Evolutionary conservation across 2,888 invertebrate species (phyloP).

Genomic region (Lamproptera curius): DNA sequence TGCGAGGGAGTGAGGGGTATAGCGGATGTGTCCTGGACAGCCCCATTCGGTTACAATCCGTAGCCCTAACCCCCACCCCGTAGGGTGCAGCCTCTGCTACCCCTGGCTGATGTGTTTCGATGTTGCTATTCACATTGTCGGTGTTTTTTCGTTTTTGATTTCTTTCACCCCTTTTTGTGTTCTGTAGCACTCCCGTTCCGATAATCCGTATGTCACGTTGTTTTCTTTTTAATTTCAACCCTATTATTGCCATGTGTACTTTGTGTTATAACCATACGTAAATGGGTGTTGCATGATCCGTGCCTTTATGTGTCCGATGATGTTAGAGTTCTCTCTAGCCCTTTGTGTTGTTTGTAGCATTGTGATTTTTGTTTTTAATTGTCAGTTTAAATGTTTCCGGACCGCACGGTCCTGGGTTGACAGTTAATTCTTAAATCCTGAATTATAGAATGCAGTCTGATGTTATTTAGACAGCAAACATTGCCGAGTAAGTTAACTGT

Average conservation of each 20-base stretch:
- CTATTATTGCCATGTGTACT: constrained; percentile 37
- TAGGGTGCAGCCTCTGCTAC: constrained; percentile 77
- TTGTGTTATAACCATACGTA: constrained; percentile 55
- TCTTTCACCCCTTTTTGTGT: constrained; percentile 55
- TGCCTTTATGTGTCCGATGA: constrained; percentile 71
- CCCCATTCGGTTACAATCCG: constrained; percentile 69
- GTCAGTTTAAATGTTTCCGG: constrained; percentile 31
- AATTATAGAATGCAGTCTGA: constrained; percentile 16
- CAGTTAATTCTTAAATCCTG: constrained; percentile 50
- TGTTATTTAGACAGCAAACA: constrained; percentile 25
- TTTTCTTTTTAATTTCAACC: constrained; percentile 28
- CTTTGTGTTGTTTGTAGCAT: constrained; percentile 73
- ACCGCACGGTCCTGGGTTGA: constrained; percentile 57
- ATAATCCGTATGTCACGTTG: too few species aligned
- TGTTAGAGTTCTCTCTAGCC: constrained; percentile 71
- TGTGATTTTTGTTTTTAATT: constrained; percentile 58
- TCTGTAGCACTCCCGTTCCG: constrained; percentile 61
- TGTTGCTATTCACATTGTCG: constrained; percentile 66
- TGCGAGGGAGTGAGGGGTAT: constrained; percentile 78
- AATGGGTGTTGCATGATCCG: constrained; percentile 76
- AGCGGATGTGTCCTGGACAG: constrained; percentile 74
- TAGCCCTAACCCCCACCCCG: constrained; percentile 59
- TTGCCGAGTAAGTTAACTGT: constrained; percentile 56
- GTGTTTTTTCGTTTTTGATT: constrained; percentile 52
- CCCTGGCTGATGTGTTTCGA: constrained; percentile 77